A percentile compares a stretch with the other conserved stretches of the same genome.
These are phyloP conservation scores for Pseudomugil tenellus DNA, from an alignment of 2,797 vertebrate genomes.

Conservation along the genomic window DNA sequence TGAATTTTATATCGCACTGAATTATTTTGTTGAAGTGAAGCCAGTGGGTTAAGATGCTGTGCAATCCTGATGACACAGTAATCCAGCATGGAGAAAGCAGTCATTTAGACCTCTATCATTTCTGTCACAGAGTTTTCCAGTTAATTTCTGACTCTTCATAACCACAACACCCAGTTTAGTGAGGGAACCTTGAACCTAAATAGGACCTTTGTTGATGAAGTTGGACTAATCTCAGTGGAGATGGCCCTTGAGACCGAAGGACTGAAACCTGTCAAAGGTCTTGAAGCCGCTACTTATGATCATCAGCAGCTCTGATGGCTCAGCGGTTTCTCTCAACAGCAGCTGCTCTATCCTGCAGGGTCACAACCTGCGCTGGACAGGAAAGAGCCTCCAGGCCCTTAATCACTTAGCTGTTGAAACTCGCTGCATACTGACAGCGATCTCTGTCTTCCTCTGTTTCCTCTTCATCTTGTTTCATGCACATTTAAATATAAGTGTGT, in stretches of 20 bases:
- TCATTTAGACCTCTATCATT: background rate
- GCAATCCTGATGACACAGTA: background rate
- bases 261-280: constrained; percentile 69
- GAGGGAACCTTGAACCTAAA: constrained; percentile 25
- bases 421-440: constrained; percentile 16
- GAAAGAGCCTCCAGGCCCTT: constrained; percentile 52
- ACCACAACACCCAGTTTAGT: constrained; percentile 8
- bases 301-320: constrained; percentile 43
- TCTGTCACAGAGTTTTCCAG: background rate
- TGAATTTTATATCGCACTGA: background rate
- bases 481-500: constrained; percentile 9
- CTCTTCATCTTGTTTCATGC: constrained; percentile 7
- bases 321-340: constrained; percentile 63
- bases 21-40: background rate
- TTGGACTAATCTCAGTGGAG: constrained; percentile 29
- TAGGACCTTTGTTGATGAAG: constrained; percentile 47
- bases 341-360: constrained; percentile 52
- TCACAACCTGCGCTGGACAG: constrained; percentile 60
- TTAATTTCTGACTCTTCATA: background rate
- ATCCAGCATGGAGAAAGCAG: background rate
- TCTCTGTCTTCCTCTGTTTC: constrained; percentile 15
- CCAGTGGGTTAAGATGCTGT: background rate
- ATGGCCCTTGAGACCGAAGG: constrained; percentile 50
- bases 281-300: constrained; percentile 41
- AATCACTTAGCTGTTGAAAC: constrained; percentile 30